Evolutionary conservation across 2,797 vertebrate genomes (phyloP), one percentile per base, ranked within the genome.

Genomic region (Sebastes umbrosus): DNA sequence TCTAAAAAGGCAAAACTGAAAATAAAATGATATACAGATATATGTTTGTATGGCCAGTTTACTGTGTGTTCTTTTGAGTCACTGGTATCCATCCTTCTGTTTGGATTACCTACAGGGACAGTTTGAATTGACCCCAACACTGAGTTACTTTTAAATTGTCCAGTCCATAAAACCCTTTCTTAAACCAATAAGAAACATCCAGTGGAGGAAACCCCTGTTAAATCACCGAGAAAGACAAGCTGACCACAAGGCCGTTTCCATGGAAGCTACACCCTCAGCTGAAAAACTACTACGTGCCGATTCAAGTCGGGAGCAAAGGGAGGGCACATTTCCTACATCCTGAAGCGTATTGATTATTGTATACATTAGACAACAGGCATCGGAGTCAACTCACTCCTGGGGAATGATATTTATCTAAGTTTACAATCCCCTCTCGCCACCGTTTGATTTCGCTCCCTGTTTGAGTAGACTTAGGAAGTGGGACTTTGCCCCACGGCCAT

Each of bases 201-300:
- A 88, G 75, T 16, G 18, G 75, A 85, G 87, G 73, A 92, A 89
- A 86, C 74, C 54, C 43, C 57, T 60, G 79, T 74, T 93, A 92
- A 93, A 93, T 92, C 91, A 93, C 80, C 13, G 73, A 81, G 74
- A 69, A 83, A 90, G 87, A 90, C 83, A 90, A 75, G 91, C 87
- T 83, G 93, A 93, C 85, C 87, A 84, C 85, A 88, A 87, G 88
- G 78, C 83, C 79, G 90, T 95, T 91, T 85, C 95, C 92, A 93
- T 95, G 93, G 95, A 88, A 92, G 92, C 93, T 81, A 74, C 88
- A 88, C 88, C 87, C 92, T 90, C 90, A 74, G 88, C 92, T 92
- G 89, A 94, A 94, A 95, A 96, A 96, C 94, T 93, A 93, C 93
- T 91, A 77, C 83, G 85, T 77, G 67, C 82, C 80, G 78, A 85